Conservation (phyloP, 2,797 vertebrate species). For the Propithecus perrieri region DNA sequence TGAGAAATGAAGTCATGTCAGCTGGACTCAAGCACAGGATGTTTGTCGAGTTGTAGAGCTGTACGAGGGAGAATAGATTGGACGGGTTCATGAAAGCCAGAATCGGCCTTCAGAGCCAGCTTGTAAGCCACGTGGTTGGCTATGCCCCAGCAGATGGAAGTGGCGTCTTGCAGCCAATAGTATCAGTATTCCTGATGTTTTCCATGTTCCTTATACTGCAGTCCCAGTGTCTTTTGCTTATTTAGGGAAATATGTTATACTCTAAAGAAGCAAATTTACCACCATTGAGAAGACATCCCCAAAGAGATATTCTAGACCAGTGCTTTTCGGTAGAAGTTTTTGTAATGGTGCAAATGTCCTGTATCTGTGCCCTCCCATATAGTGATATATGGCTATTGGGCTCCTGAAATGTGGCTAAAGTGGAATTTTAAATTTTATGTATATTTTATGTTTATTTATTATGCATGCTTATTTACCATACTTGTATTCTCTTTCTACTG, state of each 20-base stretch:
- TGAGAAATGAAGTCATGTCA: not conserved
- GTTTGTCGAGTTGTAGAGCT: not conserved
- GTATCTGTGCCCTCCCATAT: rapidly evolving
- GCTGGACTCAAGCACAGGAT: not conserved
- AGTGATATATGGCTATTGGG: not conserved
- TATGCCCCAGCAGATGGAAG: not conserved
- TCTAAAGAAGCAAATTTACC: not conserved
- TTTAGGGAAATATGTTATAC: not conserved
- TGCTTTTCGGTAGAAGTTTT: not conserved
- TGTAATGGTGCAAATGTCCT: not conserved
- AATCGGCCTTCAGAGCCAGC: not conserved
- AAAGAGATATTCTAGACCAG: not conserved
- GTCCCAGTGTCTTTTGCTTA: not conserved
- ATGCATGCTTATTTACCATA: not conserved
- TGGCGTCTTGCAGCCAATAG: not conserved
- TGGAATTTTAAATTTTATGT: not conserved
- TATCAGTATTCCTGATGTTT: not conserved
- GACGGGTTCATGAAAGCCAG: not conserved
- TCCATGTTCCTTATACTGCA: not conserved
- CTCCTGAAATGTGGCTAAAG: not conserved
- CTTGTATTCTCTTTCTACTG: not conserved
- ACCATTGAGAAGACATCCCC: not conserved
- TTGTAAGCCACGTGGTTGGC: not conserved
- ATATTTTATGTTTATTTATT: not conserved
- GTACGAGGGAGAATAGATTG: not conserved